Percentiles rank a stretch among this genome's conserved stretches.
phyloP scores from a whole-genome alignment of 2,888 invertebrate genomes.

The Diarsia mendica region DNA sequence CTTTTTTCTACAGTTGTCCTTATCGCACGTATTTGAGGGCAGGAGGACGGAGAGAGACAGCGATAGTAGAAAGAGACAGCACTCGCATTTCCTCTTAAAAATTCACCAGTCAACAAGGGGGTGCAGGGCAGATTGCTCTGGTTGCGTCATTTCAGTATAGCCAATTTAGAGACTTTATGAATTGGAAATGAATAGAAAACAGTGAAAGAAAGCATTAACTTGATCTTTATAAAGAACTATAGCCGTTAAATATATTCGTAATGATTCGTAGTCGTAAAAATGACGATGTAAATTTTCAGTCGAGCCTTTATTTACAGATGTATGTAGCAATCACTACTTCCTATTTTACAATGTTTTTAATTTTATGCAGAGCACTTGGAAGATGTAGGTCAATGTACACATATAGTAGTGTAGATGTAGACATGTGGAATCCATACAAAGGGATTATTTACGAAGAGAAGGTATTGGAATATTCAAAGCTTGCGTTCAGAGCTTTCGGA shows the following conservation, averaged over 20 bases:
- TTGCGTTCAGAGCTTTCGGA: neutral
- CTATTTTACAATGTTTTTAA: slow-evolving; percentile 11
- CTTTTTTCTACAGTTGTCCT: too few species aligned
- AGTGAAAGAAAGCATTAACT: neutral
- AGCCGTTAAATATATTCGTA: too few species aligned
- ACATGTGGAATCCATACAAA: slow-evolving; percentile 1
- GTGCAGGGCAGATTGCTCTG: too few species aligned
- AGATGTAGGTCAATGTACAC: slow-evolving; percentile 33
- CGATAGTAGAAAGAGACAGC: too few species aligned
- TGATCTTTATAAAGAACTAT: neutral
- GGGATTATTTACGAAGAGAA: slow-evolving; percentile 29
- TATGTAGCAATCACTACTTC: neutral
- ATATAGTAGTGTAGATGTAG: neutral
- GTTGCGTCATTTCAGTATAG: neutral
- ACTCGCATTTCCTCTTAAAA: too few species aligned
- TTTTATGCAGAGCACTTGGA: slow-evolving; percentile 1
- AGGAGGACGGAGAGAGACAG: too few species aligned
- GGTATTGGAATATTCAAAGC: slow-evolving; percentile 1
- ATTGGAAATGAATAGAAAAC: neutral
- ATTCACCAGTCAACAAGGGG: neutral
- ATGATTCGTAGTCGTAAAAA: neutral
- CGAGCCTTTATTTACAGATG: slow-evolving; percentile 1
- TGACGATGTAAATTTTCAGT: neutral
- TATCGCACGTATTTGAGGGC: too few species aligned
- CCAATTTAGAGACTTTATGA: neutral